phyloP scores from a whole-genome alignment of 2,888 invertebrate genomes.

The Scaptomyza cyrtandrae region DNA sequence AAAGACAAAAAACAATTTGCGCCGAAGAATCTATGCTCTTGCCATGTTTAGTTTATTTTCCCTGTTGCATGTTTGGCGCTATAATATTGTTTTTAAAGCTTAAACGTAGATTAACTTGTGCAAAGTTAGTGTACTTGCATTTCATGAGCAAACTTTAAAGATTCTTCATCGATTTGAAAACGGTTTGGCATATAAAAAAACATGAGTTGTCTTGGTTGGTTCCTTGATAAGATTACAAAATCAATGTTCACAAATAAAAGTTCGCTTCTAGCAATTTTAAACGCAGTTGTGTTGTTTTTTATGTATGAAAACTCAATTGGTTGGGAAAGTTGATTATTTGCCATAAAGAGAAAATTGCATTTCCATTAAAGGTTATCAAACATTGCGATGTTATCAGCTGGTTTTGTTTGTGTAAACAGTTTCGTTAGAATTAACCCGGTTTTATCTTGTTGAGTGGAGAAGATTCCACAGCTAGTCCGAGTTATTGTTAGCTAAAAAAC shows the following conservation, averaged over 20 bases:
- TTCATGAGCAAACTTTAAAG: too few relatives aligned
- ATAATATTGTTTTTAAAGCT: too few relatives aligned
- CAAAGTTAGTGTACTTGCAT: too few relatives aligned
- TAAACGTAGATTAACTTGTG: too few relatives aligned
- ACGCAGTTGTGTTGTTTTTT: too few relatives aligned
- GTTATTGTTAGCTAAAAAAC: not conserved
- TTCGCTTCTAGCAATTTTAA: slow-evolving; percentile 17
- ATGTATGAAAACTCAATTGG: too few relatives aligned
- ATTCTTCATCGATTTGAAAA: too few relatives aligned
- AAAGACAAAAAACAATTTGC: too few relatives aligned
- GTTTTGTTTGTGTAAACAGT: slow-evolving; percentile 34
- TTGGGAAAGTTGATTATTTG: not conserved
- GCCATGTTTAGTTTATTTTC: too few relatives aligned
- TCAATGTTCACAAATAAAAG: slow-evolving; percentile 36
- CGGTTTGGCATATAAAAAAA: too few relatives aligned
- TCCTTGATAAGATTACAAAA: slow-evolving; percentile 56
- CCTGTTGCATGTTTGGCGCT: too few relatives aligned
- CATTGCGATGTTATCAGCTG: slow-evolving; percentile 44
- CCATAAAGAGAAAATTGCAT: not conserved
- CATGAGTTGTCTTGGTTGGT: slow-evolving; percentile 16
- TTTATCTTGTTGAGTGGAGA: slow-evolving; percentile 17
- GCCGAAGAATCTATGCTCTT: too few relatives aligned
- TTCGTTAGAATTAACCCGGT: slow-evolving; percentile 30
- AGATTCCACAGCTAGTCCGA: slow-evolving; percentile 6
- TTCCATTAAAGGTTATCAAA: slow-evolving; percentile 18